Evolutionary conservation across 1,140 invertebrate species (phyloP), one percentile per base, ranked within the genome.

Genomic region (Heliconius congener): DNA sequence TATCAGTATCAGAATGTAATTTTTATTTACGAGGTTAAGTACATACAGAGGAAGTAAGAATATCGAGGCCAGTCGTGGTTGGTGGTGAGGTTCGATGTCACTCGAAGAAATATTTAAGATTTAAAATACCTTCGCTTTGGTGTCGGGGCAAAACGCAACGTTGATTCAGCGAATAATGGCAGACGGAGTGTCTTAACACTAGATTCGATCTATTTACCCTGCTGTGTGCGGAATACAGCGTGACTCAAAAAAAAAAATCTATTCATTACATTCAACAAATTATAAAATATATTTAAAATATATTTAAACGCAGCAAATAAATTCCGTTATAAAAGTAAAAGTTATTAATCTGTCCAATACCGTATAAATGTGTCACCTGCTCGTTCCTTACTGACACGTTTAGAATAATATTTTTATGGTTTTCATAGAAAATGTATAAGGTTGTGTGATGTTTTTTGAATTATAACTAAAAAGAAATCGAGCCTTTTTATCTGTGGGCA

Each of bases 361-460:
- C 27, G 23, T 66, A 66, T 66, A 66, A 66, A 66, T 30, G 60
- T 66, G 60, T 66, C 55, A 27, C 55, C 60, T 66, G n/a, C 60
- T 66, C 60, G 60, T 27, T 27, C 27, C 3, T 66, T 27, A 66
- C 60, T 16, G 60, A 66, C 27, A 27, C 60, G n/a, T 18, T 66
- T 66, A 27, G 8, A 27, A 30, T 66, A 66, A 30, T 66, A 66
- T 66, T 66, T 66, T 66, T 66, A 30, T 66, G n/a, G n/a, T 8
- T 60, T 60, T 60, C 55, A 60, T 66, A 66, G 23, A 66, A 66
- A 66, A 27, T 60, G n/a, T 23, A 60, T 23, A 60, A 60, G 8
- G 9, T 23, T 11, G 2, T n/a, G 2, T 0, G n/a, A 19, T 57
- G 11, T 60, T 55, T 60, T 23, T 23, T 60, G 8, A 23, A 60